Evolutionary conservation across 2,113 vertebrate species (phyloP).

Genomic region (Fulmarus glacialis): DNA sequence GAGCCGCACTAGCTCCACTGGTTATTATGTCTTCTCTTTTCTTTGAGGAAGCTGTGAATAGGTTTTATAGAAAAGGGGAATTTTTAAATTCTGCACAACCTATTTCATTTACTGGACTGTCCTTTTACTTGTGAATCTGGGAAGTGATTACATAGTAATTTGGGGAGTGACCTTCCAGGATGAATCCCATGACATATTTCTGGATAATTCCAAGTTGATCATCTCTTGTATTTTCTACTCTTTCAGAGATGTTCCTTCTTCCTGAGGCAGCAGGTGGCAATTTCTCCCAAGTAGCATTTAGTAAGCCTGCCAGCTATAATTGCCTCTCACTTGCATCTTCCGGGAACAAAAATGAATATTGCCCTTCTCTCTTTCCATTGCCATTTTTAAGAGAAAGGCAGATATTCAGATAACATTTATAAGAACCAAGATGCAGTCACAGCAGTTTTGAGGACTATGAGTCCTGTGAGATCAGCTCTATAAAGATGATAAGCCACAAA

Average conservation of each 20-base stretch:
- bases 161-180: background rate
- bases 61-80: background rate
- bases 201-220: background rate
- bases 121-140: background rate
- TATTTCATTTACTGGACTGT: background rate
- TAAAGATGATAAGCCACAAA: background rate
- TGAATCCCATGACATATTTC: background rate
- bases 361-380: background rate
- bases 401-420: background rate
- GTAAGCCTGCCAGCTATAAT: background rate
- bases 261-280: background rate
- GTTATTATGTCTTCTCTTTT: background rate
- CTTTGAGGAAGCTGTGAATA: background rate
- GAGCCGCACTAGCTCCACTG: background rate
- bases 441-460: background rate
- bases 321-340: background rate
- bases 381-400: background rate
- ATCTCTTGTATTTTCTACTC: background rate
- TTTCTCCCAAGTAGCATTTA: background rate
- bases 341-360: background rate
- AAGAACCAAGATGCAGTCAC: background rate
- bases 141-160: background rate
- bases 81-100: rapidly evolving
- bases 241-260: background rate
- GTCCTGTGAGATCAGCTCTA: background rate